Conservation (phyloP, 2,888 invertebrate species). For the Aradus depressus region DNA sequence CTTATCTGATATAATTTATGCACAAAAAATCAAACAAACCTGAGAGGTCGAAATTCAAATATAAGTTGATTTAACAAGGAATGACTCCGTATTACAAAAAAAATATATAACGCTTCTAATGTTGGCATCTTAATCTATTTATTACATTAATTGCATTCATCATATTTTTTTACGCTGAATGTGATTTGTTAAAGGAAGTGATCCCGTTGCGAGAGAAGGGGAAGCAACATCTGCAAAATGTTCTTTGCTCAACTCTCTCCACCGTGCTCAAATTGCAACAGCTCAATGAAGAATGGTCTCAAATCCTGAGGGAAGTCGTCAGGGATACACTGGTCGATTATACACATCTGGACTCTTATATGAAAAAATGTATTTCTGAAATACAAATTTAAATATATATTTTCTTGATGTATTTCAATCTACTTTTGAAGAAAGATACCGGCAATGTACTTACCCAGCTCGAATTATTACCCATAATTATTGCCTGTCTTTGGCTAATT, state of each 20-base stretch:
- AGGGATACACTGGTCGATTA: constrained; percentile 68
- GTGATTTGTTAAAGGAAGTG: too few species aligned
- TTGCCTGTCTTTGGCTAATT: too few species aligned
- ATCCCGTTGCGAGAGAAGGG: constrained; percentile 62
- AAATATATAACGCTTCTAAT: background rate
- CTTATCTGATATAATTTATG: background rate
- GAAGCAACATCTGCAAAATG: constrained; percentile 53
- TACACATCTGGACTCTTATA: constrained; percentile 66
- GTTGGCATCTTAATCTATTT: background rate
- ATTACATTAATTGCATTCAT: too few species aligned
- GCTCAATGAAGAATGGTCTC: constrained; percentile 66
- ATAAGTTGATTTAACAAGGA: background rate
- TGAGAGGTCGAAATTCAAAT: background rate
- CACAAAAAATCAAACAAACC: too few species aligned
- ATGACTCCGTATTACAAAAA: background rate
- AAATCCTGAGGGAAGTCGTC: constrained; percentile 62
- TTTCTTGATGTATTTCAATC: too few species aligned
- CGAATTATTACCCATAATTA: too few species aligned
- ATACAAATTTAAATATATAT: constrained; percentile 3
- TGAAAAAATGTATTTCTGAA: constrained; percentile 44
- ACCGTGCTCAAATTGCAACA: constrained; percentile 64
- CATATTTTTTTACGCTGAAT: too few species aligned
- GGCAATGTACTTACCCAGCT: too few species aligned
- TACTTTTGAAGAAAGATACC: too few species aligned
- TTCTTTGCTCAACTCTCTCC: constrained; percentile 61